Evolutionary conservation across 2,797 vertebrate species (phyloP), one percentile per base, ranked within the genome.

Genomic region (Intellagama lesueurii): DNA sequence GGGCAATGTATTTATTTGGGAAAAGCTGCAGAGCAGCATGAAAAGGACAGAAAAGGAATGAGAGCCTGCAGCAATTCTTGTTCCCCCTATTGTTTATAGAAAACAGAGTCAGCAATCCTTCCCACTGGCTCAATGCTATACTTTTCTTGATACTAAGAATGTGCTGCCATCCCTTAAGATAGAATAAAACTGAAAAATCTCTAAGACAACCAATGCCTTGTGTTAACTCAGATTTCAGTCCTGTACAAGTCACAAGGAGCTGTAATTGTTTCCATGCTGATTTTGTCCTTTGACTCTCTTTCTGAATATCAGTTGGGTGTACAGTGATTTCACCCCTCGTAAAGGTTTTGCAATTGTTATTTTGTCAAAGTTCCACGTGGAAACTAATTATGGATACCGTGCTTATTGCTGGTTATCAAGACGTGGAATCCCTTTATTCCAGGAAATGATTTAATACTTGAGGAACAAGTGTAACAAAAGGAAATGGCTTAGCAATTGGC

Each of bases 41-140:
- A 19, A 90, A 84, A 87, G 56, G 79, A 87, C 79, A n/a, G 40
- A 88, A 86, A 88, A 78, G 87, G 52, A 88, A 91, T 85, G 76
- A 91, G 78, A 88, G 81, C 87, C 83, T 82, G 77, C 12, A 81
- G 56, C 0, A 0, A 87, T 90, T 91, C 88, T 56, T 90, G 92
- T 90, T 87, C 87, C 24, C 49, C 56, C 82, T 88, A 83, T 32
- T 91, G 92, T 93, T 81, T 35, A 73, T 28, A 86, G 85, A 94
- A 56, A 30, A 90, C 75, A 81, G 90, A 88, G 89, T 82, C 79
- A 82, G 83, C 78, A 77, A 70, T 90, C 73, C 75, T 87, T 90
- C n/a, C 40, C 11, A 40, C 30, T 90, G 66, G 30, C 7, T 79
- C 66, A 87, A 60, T 32, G 28, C 66, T 47, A 0, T 88, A n/a